Evolutionary conservation across 2,113 vertebrate genomes (phyloP).

Genomic region (Misgurnus mizolepis): DNA sequence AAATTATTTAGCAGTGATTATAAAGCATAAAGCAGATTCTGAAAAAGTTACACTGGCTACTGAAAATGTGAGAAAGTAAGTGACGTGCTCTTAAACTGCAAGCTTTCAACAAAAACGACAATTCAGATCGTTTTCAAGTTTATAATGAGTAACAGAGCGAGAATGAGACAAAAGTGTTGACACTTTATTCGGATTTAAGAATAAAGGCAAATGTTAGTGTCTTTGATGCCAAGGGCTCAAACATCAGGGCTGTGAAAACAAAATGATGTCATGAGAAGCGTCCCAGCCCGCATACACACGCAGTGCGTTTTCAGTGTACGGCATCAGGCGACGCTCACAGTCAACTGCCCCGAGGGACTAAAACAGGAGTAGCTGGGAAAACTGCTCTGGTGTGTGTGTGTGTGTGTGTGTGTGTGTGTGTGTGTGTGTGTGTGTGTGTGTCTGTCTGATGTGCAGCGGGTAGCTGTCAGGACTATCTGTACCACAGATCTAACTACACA

Average conservation of each 20-base stretch:
- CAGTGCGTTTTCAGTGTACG: conserved; percentile 25
- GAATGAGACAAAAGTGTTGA: conserved; percentile 27
- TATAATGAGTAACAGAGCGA: conserved; percentile 1
- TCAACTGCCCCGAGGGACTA: conserved; percentile 15
- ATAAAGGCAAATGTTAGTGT: conserved; percentile 18
- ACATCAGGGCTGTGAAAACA: background rate
- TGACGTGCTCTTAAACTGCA: conserved; percentile 4
- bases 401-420: conserved; percentile 23
- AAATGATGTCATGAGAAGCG: conserved; percentile 40
- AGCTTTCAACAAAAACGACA: background rate
- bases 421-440: conserved; percentile 24
- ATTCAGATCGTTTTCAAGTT: background rate
- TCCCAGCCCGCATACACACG: conserved; percentile 38
- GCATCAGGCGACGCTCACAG: conserved; percentile 32
- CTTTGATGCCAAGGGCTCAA: conserved; percentile 17
- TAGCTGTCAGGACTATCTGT: conserved; percentile 50
- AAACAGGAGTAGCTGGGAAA: conserved; percentile 35
- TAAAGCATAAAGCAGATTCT: conserved; percentile 50
- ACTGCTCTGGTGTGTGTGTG: conserved; percentile 29
- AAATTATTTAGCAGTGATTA: conserved; percentile 66
- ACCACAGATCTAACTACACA: conserved; percentile 45
- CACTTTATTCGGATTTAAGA: background rate
- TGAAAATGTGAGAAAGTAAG: background rate
- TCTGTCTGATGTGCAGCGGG: conserved; percentile 49
- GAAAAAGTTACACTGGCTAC: conserved; percentile 14